A percentile compares a stretch with the other conserved stretches of the same genome.
Evolutionary conservation across 2,113 vertebrate genomes (phyloP).

Genomic region (Neofelis nebulosa): DNA sequence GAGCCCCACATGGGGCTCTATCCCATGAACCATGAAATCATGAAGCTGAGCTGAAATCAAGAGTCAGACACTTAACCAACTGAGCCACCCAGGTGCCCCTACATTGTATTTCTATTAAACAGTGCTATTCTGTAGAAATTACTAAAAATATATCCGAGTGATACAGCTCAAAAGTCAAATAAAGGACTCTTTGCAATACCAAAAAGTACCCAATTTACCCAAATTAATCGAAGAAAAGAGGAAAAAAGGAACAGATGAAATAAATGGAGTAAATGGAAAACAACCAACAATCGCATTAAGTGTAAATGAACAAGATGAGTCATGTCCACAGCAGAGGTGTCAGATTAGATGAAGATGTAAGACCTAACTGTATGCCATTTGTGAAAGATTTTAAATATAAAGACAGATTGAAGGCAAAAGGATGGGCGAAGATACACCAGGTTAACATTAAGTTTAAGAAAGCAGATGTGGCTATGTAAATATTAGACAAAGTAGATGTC

Average conservation of each 20-base stretch:
- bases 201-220: not conserved
- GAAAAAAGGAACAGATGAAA: not conserved
- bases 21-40: too few species aligned
- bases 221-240: constrained; percentile 14
- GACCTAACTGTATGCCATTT: not conserved
- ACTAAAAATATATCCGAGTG: not conserved
- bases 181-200: not conserved
- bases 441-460: not conserved
- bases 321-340: not conserved
- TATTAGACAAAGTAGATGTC: not conserved
- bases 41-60: too few species aligned
- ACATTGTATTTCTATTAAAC: not conserved
- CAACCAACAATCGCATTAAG: not conserved
- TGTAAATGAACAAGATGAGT: not conserved
- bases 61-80: too few species aligned
- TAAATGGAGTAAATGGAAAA: not conserved
- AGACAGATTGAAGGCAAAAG: not conserved
- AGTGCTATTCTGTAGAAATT: not conserved
- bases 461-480: not conserved
- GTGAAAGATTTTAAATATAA: not conserved
- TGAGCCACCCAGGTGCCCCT: too few species aligned
- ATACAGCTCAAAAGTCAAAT: not conserved
- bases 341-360: not conserved
- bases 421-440: not conserved
- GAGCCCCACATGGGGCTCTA: too few species aligned